phyloP scores from a whole-genome alignment of 2,888 invertebrate species.

The Plagodis pulveraria region DNA sequence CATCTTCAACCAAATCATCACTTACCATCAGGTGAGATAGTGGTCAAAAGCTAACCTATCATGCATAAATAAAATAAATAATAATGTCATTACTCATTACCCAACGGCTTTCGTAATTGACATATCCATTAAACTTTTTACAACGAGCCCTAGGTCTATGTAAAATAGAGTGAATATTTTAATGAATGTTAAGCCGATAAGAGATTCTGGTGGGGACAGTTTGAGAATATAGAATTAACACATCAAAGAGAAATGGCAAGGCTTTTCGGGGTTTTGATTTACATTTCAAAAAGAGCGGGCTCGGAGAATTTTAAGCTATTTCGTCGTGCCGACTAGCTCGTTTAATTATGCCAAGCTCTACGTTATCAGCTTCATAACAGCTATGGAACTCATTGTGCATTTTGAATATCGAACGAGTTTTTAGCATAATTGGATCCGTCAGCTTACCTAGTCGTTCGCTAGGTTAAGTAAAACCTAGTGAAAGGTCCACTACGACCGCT shows the following conservation, averaged over 20 bases:
- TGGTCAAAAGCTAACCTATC: too few species aligned
- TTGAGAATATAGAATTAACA: conserved; percentile 72
- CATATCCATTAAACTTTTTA: conserved; percentile 9
- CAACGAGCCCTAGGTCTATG: conserved; percentile 30
- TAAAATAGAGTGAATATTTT: conserved; percentile 51
- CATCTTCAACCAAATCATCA: too few species aligned
- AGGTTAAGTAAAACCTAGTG: too few species aligned
- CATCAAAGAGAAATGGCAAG: conserved; percentile 72
- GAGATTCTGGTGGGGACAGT: conserved; percentile 53
- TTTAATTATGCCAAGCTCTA: conserved; percentile 34
- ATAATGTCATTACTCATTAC: background rate
- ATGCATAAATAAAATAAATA: too few species aligned
- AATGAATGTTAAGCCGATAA: conserved; percentile 65
- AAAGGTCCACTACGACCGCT: too few species aligned
- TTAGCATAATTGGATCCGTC: conserved; percentile 5
- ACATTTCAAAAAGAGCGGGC: conserved; percentile 74
- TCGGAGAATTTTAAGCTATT: conserved; percentile 50
- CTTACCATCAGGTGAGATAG: too few species aligned
- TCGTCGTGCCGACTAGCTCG: conserved; percentile 25
- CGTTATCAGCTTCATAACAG: conserved; percentile 8
- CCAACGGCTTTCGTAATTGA: background rate
- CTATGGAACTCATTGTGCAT: conserved; percentile 16
- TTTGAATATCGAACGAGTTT: conserved; percentile 5
- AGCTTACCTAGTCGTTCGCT: too few species aligned
- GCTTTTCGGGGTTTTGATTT: conserved; percentile 74